These are phyloP conservation scores for Rhamnusium bicolor DNA, from an alignment of 2,888 invertebrate genomes.

Conservation along the genomic window DNA sequence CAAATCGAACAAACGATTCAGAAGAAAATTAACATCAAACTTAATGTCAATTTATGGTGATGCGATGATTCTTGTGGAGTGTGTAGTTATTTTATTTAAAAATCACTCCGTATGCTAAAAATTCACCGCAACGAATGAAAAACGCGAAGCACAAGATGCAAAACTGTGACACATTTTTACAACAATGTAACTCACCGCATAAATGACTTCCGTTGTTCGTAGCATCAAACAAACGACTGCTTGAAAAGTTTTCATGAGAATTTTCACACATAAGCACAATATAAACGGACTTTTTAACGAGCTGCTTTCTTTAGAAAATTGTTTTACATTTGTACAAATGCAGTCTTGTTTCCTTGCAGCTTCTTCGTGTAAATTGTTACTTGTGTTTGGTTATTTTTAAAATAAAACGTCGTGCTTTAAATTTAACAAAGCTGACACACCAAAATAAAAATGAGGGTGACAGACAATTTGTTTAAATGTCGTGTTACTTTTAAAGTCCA, in stretches of 20 bases:
- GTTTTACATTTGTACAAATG: slow-evolving; percentile 36
- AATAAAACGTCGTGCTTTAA: slow-evolving; percentile 6
- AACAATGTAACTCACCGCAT: slow-evolving; percentile 45
- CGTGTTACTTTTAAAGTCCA: neutral
- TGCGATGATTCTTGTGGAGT: too few relatives aligned
- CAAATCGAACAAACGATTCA: too few relatives aligned
- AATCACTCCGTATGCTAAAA: too few relatives aligned
- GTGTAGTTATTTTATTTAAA: too few relatives aligned
- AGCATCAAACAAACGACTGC: slow-evolving; percentile 33
- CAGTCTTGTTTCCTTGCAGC: neutral
- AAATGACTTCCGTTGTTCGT: slow-evolving; percentile 47
- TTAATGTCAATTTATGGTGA: too few relatives aligned
- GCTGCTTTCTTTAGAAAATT: slow-evolving; percentile 36
- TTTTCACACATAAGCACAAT: slow-evolving; percentile 41
- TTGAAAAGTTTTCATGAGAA: slow-evolving; percentile 20
- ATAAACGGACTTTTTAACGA: slow-evolving; percentile 41
- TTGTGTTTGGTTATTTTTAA: slow-evolving; percentile 6
- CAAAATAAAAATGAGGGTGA: neutral
- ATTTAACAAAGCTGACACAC: slow-evolving; percentile 4
- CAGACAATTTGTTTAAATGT: neutral
- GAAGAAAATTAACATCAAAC: too few relatives aligned
- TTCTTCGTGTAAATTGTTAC: slow-evolving; percentile 14
- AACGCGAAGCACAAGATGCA: slow-evolving; percentile 19
- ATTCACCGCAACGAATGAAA: neutral
- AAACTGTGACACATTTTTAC: slow-evolving; percentile 40